A percentile compares a stretch with the other conserved stretches of the same genome.
Conservation (phyloP, 2,797 vertebrate genomes). For the Siniperca obscura region DNA sequence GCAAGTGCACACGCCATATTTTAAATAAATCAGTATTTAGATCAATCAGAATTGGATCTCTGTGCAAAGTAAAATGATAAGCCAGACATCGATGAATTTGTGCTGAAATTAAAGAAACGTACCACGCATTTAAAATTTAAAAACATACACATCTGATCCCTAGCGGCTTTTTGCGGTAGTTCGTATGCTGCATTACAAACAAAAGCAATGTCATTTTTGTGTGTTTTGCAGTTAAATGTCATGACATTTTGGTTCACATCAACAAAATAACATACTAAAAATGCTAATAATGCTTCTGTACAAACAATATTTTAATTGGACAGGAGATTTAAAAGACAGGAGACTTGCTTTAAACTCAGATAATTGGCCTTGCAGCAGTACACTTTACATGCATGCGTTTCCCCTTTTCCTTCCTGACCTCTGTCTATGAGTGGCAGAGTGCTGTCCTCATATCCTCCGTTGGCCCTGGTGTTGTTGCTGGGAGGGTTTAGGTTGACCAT, state of each 20-base stretch:
- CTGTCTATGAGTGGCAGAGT: conserved; percentile 94
- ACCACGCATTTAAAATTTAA: not conserved
- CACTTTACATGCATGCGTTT: not conserved
- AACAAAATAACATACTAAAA: not conserved
- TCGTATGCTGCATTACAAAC: not conserved
- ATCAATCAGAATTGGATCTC: not conserved
- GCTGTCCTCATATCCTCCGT: conserved; percentile 93
- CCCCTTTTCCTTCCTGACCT: conserved; percentile 73
- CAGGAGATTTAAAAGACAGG: not conserved
- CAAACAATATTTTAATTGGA: not conserved
- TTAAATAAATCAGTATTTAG: not conserved
- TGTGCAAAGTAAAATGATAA: conserved; percentile 2
- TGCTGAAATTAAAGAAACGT: not conserved
- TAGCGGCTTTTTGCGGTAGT: not conserved
- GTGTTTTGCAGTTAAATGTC: not conserved
- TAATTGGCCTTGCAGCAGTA: not conserved
- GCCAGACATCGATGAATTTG: not conserved
- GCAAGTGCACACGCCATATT: not conserved
- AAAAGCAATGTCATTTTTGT: not conserved
- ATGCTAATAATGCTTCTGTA: not conserved
- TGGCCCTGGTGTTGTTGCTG: conserved; percentile 85
- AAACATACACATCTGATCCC: not conserved
- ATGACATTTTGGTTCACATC: not conserved
- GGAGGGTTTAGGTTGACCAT: conserved; percentile 90
- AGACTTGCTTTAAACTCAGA: not conserved